Percentiles rank a stretch among this genome's conserved stretches.
Conservation (phyloP, 2,888 invertebrate genomes). For the Andrena camellia region DNA sequence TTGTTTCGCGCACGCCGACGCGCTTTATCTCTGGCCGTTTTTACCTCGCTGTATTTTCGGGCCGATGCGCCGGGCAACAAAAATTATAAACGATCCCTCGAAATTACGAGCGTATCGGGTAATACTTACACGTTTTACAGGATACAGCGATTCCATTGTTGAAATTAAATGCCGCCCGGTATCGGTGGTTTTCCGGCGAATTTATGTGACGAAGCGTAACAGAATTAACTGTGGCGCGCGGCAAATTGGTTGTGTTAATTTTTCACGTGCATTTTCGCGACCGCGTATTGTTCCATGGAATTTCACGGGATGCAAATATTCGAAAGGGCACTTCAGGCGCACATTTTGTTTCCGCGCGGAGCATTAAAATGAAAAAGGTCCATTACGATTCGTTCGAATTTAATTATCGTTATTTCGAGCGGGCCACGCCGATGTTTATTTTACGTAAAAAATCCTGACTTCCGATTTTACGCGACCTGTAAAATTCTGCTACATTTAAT, state of each 20-base stretch:
- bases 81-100: slow-evolving; percentile 53
- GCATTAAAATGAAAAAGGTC: slow-evolving; percentile 74
- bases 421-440: slow-evolving; percentile 66
- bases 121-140: slow-evolving; percentile 53
- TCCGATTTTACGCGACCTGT: slow-evolving; percentile 56
- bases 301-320: slow-evolving; percentile 70
- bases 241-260: slow-evolving; percentile 74
- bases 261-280: slow-evolving; percentile 73
- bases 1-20: slow-evolving; percentile 15
- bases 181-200: slow-evolving; percentile 66
- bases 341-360: slow-evolving; percentile 69
- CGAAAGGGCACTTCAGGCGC: slow-evolving; percentile 65
- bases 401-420: slow-evolving; percentile 72
- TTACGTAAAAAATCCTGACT: slow-evolving; percentile 55
- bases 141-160: slow-evolving; percentile 67
- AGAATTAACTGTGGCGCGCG: slow-evolving; percentile 69
- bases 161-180: slow-evolving; percentile 66
- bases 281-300: slow-evolving; percentile 71
- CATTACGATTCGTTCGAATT: slow-evolving; percentile 66
- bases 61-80: slow-evolving; percentile 35
- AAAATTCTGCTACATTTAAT: slow-evolving; percentile 55
- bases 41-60: slow-evolving; percentile 4
- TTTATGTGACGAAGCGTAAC: slow-evolving; percentile 72
- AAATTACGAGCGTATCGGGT: slow-evolving; percentile 55
- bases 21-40: slow-evolving; percentile 15